A percentile compares a stretch with the other conserved stretches of the same genome.
Conservation (phyloP, 2,888 invertebrate species). For the Pterostichus niger region DNA sequence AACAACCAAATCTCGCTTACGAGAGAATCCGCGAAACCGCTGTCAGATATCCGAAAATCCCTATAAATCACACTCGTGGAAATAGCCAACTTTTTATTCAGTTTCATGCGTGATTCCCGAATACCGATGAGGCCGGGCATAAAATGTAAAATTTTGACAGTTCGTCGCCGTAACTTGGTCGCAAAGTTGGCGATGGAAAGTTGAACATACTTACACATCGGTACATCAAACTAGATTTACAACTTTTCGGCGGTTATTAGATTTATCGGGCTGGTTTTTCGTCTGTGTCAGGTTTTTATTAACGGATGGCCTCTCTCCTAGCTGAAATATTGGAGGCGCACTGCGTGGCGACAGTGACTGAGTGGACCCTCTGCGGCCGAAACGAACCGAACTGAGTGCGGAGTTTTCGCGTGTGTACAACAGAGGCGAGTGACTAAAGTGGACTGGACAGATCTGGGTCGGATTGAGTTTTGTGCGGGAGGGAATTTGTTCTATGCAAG, state of each 20-base stretch:
- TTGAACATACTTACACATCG: conserved; percentile 30
- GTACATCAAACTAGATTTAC: conserved; percentile 58
- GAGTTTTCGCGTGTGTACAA: conserved; percentile 19
- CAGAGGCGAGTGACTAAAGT: not conserved
- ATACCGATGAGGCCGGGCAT: conserved; percentile 46
- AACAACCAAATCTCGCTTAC: conserved; percentile 6
- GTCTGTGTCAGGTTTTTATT: conserved; percentile 66
- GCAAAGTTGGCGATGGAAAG: not conserved
- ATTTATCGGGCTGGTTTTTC: conserved; percentile 65
- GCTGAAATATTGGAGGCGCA: conserved; percentile 45
- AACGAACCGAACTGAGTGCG: conserved; percentile 9
- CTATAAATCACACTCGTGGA: not conserved
- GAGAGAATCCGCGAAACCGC: too few relatives aligned
- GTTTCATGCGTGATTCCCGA: conserved; percentile 19
- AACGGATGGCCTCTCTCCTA: conserved; percentile 54
- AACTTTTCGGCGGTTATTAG: conserved; percentile 65
- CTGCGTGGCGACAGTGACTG: conserved; percentile 47
- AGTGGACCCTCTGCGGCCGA: conserved; percentile 39
- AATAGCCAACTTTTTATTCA: conserved; percentile 29
- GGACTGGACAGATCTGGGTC: conserved; percentile 26
- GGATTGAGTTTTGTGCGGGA: too few relatives aligned
- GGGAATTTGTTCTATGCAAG: not conserved
- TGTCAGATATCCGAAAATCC: too few relatives aligned
- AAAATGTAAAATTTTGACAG: conserved; percentile 44
- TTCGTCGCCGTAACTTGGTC: conserved; percentile 14